Base-by-base conservation (phyloP, 2,888 invertebrate species). In the Meteorus colon region DNA sequence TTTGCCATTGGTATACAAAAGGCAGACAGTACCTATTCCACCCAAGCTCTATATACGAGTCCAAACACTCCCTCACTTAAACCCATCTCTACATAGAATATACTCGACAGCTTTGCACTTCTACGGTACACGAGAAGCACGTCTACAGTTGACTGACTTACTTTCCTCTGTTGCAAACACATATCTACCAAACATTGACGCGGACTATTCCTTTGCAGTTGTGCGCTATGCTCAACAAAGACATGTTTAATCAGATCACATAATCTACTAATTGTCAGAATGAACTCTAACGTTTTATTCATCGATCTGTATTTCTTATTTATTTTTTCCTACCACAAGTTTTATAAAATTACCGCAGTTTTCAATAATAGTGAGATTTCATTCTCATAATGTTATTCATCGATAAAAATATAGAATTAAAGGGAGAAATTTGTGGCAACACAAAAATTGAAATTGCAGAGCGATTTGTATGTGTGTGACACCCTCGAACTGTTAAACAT, bases 21-120 rank as follows among this genome's bases (percentile, higher is more conserved):
- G 81, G 80, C 79, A 82, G 81, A 82, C 79, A 82, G 81, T 84
- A 83, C 80, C 81, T 80, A 81, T 82, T 79, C 80, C 55, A 55
- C 24, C 80, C 78, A 77, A 81, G 79, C 82, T 77, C 80, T 31
- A 41, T 41, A 14, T 29, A 55, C 78, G 76, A 83, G 82, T 77
- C 82, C 81, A 79, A 85, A 83, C 83, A 82, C 78, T 75, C 71
- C 59, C 72, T 77, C 78, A 76, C 81, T 73, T 31, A 41, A 27
- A 81, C 81, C 80, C 79, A 79, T 81, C 73, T 76, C 77, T 78
- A 80, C 77, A 31, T 31, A 31, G 69, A 37, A 14, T 48, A 69
- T 29, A 37, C 12, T 59, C 31, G 48, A 48, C 31, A 69, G 69
- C 59, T 69, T 51, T 37, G 67, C 41, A 27, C 27, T 67, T 24